Percentiles rank a stretch among this genome's conserved stretches.
Evolutionary conservation across 2,888 invertebrate species (phyloP).

Genomic region (Adelognathus sp.): DNA sequence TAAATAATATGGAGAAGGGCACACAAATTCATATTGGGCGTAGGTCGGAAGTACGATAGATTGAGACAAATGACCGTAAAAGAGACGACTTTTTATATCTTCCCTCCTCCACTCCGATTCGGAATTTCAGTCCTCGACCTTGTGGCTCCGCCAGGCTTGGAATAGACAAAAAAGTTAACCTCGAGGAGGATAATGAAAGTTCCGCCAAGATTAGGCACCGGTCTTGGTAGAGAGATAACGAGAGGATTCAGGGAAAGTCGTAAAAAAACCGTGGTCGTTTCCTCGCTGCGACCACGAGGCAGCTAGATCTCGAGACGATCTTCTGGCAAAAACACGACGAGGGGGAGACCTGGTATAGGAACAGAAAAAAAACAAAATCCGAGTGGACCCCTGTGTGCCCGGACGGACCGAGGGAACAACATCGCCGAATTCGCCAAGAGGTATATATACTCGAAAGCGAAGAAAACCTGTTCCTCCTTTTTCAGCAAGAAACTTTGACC

Average conservation of each 20-base stretch:
- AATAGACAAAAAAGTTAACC: neutral
- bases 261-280: conserved; percentile 5
- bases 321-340: neutral
- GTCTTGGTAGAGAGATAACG: neutral
- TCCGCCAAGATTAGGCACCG: neutral
- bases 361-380: conserved; percentile 1
- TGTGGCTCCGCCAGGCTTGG: neutral
- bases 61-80: no score
- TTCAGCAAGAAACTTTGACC: conserved; percentile 46
- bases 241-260: conserved; percentile 6
- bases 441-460: conserved; percentile 13
- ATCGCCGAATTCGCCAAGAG: conserved; percentile 41
- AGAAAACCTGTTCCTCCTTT: conserved; percentile 71
- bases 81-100: neutral
- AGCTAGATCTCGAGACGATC: neutral
- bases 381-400: neutral
- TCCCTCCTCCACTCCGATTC: neutral
- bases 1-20: no score
- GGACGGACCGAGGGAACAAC: conserved; percentile 18
- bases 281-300: conserved; percentile 4
- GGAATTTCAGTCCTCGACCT: neutral
- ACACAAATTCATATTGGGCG: no score
- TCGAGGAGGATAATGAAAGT: neutral
- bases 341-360: neutral
- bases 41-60: no score